Base-by-base conservation (phyloP, 1,140 invertebrate genomes). In the Antheraea pernyi region DNA sequence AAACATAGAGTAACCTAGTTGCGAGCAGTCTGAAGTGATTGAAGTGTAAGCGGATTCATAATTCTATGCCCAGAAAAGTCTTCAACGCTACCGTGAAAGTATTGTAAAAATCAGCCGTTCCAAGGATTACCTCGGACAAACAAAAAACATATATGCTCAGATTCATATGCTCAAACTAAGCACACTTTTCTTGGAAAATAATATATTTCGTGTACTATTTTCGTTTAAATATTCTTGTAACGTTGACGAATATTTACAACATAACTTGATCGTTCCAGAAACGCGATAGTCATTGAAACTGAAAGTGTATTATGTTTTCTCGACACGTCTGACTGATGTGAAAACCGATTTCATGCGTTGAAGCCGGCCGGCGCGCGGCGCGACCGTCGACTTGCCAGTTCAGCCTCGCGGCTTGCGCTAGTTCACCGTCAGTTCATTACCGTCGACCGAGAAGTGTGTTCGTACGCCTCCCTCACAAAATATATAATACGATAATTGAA, bases 321-420 rank as follows among this genome's bases (percentile, higher is more conserved):
- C 46, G 46, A 53, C 46, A 53, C 46, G 46, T 53, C 10, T 9
- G 6, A 13, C 30, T 63, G 61, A 36, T 19, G 59, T 61, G 59
- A 36, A 63, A 63, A 63, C 11, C 61, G 61, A 37, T 36, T 63
- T 63, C 61, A 63, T 63, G 37, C 11, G 8, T 63, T 11, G 30
- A n/a, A 36, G 61, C 61, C 61, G 61, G 61, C 61, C 61, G 61
- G 61, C 61, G 37, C 18, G 19, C 18, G 8, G 59, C 59, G 11
- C 9, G 46, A 9, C 46, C 9, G 1, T 53, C 46, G 5, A 0
- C 16, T 11, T 16, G 46, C 16, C 46, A 42, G 46, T 6, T 13
- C 46, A 13, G 46, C 39, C 8, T 8, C 46, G 46, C 46, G 13
- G 16, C 46, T 13, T 16, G 46, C 5, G 46, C 46, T 16, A 53